Evolutionary conservation across 1,140 invertebrate genomes (phyloP).

Genomic region (Zaprionus gabonicus): DNA sequence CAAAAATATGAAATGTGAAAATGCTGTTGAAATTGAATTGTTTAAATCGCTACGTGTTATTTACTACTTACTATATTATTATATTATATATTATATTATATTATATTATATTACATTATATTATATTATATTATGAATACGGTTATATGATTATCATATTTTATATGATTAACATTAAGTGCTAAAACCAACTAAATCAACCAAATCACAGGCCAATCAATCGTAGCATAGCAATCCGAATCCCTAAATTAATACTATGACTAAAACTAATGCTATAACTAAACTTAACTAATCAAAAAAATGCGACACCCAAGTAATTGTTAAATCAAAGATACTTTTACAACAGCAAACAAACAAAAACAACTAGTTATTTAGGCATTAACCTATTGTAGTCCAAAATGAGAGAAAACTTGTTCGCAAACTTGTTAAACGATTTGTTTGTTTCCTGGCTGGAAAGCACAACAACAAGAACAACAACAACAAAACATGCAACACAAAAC

Average conservation of each 20-base stretch:
- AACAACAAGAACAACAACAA: background rate
- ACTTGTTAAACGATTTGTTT: slow-evolving; percentile 36
- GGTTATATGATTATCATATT: slow-evolving; percentile 47
- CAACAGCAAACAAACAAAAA: slow-evolving; percentile 32
- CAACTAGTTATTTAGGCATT: slow-evolving; percentile 34
- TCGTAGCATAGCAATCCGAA: slow-evolving; percentile 49
- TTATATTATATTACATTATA: slow-evolving; percentile 17
- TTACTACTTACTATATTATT: slow-evolving; percentile 48
- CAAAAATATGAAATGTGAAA: slow-evolving; percentile 29
- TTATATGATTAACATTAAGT: slow-evolving; percentile 48
- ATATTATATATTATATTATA: slow-evolving; percentile 32
- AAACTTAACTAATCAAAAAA: slow-evolving; percentile 23
- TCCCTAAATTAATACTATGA: slow-evolving; percentile 23
- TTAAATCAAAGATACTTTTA: slow-evolving; percentile 79
- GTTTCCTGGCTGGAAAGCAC: slow-evolving; percentile 33
- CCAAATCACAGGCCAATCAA: slow-evolving; percentile 54
- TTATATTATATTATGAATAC: slow-evolving; percentile 30
- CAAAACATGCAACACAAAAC: background rate
- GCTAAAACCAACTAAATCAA: slow-evolving; percentile 45
- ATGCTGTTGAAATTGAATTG: slow-evolving; percentile 59
- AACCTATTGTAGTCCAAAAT: slow-evolving; percentile 22
- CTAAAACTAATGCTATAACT: slow-evolving; percentile 4
- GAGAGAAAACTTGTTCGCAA: slow-evolving; percentile 29
- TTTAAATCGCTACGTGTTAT: slow-evolving; percentile 66
- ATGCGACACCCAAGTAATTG: slow-evolving; percentile 70